phyloP scores from a whole-genome alignment of 1,140 invertebrate genomes.

The Drosophila gunungcola region DNA sequence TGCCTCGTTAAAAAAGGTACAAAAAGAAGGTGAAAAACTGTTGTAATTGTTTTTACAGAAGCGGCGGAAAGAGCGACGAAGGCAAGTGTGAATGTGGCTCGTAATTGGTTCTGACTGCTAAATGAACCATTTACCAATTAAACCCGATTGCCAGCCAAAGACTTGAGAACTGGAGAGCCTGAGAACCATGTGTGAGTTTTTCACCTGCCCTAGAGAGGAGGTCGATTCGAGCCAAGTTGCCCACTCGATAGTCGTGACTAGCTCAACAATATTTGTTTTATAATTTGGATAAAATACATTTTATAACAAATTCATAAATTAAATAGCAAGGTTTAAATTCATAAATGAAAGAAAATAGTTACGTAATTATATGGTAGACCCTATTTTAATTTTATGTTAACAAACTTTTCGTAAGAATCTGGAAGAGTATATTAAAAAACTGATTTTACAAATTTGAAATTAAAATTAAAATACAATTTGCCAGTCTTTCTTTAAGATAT shows the following conservation, averaged over 20 bases:
- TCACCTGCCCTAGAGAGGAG: constrained; percentile 30
- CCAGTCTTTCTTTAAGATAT: too few relatives aligned
- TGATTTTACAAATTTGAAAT: too few relatives aligned
- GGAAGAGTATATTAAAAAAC: too few relatives aligned
- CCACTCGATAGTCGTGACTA: background rate
- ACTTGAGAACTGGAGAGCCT: constrained; percentile 1
- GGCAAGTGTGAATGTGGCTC: constrained; percentile 33
- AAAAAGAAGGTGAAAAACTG: constrained; percentile 62
- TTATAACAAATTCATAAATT: too few relatives aligned
- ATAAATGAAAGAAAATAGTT: too few relatives aligned
- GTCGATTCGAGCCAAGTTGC: background rate
- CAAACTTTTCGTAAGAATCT: too few relatives aligned
- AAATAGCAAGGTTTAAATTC: too few relatives aligned
- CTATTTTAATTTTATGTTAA: too few relatives aligned
- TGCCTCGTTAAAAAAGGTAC: constrained; percentile 48
- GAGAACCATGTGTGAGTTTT: constrained; percentile 19
- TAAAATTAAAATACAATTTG: too few relatives aligned
- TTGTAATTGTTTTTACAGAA: constrained; percentile 74
- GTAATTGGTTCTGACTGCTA: constrained; percentile 82
- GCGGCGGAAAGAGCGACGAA: constrained; percentile 8
- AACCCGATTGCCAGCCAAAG: constrained; percentile 66
- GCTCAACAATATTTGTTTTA: too few relatives aligned
- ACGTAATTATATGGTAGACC: too few relatives aligned
- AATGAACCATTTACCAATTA: constrained; percentile 83
- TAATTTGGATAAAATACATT: too few relatives aligned